Evolutionary conservation across 2,113 vertebrate species (phyloP).

Genomic region (Lates calcarifer): DNA sequence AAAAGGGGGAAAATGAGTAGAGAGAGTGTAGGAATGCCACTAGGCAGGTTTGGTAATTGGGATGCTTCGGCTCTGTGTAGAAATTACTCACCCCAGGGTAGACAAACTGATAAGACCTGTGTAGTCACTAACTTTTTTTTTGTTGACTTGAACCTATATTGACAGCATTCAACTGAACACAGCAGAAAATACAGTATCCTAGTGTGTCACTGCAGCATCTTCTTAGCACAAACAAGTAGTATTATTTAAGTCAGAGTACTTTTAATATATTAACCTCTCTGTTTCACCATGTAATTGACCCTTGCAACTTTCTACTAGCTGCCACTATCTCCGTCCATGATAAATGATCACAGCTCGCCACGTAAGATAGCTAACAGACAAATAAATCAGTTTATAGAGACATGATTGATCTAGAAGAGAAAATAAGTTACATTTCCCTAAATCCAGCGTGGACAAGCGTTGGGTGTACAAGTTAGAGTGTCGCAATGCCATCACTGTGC

Average conservation of each 20-base stretch:
- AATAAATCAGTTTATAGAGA: background rate
- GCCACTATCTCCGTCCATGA: background rate
- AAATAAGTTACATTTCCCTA: background rate
- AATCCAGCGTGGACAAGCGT: background rate
- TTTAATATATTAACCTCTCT: background rate
- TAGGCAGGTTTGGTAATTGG: slow-evolving; percentile 29
- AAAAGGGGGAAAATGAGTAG: background rate
- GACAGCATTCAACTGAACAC: background rate
- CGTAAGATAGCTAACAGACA: background rate
- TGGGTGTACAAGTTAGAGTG: slow-evolving; percentile 27
- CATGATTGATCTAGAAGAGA: background rate
- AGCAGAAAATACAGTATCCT: background rate
- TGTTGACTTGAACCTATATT: slow-evolving; percentile 19
- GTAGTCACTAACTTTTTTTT: background rate
- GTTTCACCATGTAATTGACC: background rate
- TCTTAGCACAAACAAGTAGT: background rate
- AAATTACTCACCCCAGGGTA: background rate
- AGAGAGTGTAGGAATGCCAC: slow-evolving; percentile 48
- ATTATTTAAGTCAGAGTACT: background rate
- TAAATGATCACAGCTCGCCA: background rate
- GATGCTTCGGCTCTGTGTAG: background rate
- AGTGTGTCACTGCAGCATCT: background rate
- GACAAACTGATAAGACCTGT: background rate
- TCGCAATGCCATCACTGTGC: slow-evolving; percentile 35
- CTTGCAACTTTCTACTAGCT: background rate